These are phyloP conservation scores for Ceratothoa steindachneri DNA, from an alignment of 2,888 invertebrate species.

Conservation along the genomic window DNA sequence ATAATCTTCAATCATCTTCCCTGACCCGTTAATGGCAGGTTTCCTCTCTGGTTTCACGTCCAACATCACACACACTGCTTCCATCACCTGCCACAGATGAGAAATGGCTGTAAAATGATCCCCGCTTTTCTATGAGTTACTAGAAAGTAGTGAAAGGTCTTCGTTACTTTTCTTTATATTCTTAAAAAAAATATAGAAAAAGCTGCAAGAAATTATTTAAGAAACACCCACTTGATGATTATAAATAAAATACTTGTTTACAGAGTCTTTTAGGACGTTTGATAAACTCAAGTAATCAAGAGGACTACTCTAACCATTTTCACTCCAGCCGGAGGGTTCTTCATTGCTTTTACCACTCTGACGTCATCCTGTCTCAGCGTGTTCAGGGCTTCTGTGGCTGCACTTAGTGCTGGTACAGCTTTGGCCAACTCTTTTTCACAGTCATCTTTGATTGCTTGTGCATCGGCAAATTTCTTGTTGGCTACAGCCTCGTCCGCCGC, in stretches of 20 bases:
- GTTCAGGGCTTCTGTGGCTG: slow-evolving; percentile 69
- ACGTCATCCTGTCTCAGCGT: slow-evolving; percentile 80
- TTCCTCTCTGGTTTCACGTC: slow-evolving; percentile 72
- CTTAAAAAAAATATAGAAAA: too few species aligned
- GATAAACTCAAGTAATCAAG: too few species aligned
- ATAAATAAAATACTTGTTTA: too few species aligned
- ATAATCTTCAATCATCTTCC: slow-evolving; percentile 66
- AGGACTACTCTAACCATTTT: slow-evolving; percentile 73
- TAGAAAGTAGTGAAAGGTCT: too few species aligned
- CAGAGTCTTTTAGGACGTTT: too few species aligned
- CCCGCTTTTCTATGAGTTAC: too few species aligned
- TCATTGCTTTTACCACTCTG: slow-evolving; percentile 81
- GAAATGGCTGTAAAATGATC: too few species aligned
- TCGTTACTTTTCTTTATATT: too few species aligned
- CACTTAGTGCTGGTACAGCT: slow-evolving; percentile 76
- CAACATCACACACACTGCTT: slow-evolving; percentile 59
- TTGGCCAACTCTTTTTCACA: slow-evolving; percentile 89
- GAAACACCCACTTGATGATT: too few species aligned
- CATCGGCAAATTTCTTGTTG: slow-evolving; percentile 77
- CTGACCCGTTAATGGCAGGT: slow-evolving; percentile 63
- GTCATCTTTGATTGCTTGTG: slow-evolving; percentile 77
- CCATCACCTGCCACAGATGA: slow-evolving; percentile 23
- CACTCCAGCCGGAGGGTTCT: slow-evolving; percentile 75
- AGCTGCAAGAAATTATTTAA: too few species aligned
- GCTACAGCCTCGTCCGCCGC: slow-evolving; percentile 82